Conservation (phyloP, 2,888 invertebrate genomes). For the Microchrysa polita region DNA sequence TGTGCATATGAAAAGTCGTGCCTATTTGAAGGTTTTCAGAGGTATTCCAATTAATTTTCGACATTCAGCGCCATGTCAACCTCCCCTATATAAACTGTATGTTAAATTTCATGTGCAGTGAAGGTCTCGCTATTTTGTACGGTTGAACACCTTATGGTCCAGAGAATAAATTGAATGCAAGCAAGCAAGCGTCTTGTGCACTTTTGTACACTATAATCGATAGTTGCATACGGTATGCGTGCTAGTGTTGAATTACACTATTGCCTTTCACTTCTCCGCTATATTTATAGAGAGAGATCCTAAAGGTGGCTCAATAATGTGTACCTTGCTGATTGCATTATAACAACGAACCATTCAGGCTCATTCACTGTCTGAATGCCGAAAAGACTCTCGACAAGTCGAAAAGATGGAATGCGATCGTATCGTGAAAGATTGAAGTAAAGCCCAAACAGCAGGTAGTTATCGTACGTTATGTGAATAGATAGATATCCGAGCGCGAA, state of each 20-base stretch:
- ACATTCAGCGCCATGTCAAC: background rate
- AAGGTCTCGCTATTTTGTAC: background rate
- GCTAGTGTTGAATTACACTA: conserved; percentile 10
- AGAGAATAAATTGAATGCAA: conserved; percentile 12
- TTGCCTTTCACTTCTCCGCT: conserved; percentile 30
- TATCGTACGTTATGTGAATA: background rate
- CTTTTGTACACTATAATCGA: conserved; percentile 9
- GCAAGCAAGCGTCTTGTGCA: conserved; percentile 10
- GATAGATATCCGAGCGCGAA: too few species aligned
- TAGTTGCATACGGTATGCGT: conserved; percentile 19
- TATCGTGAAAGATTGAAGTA: conserved; percentile 21
- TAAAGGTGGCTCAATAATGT: conserved; percentile 36
- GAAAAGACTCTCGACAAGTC: background rate
- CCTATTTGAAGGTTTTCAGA: too few species aligned
- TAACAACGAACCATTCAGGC: conserved; percentile 30
- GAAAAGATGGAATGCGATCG: conserved; percentile 34
- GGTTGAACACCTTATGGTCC: conserved; percentile 17
- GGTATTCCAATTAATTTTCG: background rate
- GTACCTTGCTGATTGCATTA: conserved; percentile 38
- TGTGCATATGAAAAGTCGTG: too few species aligned
- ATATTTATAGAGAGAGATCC: too few species aligned
- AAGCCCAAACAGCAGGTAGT: background rate
- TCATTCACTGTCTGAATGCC: background rate
- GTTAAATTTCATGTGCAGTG: background rate
- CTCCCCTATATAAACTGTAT: background rate